These are phyloP conservation scores for Macrobrachium rosenbergii DNA, from an alignment of 1,140 invertebrate species.

Conservation along the genomic window DNA sequence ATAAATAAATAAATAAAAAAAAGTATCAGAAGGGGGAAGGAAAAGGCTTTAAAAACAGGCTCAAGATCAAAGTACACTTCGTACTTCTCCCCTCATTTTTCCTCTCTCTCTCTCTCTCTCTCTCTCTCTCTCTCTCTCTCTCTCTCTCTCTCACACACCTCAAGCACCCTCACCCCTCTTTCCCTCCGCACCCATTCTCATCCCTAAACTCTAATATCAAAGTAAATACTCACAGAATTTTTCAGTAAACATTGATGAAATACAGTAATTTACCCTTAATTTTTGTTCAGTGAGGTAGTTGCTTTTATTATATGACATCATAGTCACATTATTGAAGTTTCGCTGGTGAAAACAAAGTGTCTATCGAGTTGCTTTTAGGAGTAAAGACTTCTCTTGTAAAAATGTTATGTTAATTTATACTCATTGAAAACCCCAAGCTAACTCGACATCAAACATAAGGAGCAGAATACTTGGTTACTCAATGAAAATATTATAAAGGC, in stretches of 20 bases:
- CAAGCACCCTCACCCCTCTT: neutral
- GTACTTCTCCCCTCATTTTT: neutral
- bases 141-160: constrained; percentile 5
- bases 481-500: too few relatives aligned
- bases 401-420: too few relatives aligned
- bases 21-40: neutral
- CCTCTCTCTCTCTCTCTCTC: constrained; percentile 1
- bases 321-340: too few relatives aligned
- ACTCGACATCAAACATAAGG: too few relatives aligned
- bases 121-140: constrained; percentile 3
- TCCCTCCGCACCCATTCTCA: neutral
- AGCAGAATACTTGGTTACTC: too few relatives aligned
- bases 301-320: too few relatives aligned
- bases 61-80: neutral
- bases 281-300: too few relatives aligned
- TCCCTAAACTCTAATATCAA: neutral
- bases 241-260: neutral
- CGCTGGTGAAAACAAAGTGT: too few relatives aligned
- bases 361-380: too few relatives aligned
- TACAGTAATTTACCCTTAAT: too few relatives aligned
- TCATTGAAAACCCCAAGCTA: too few relatives aligned
- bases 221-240: neutral
- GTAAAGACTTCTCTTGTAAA: too few relatives aligned
- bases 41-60: neutral
- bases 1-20: neutral